Evolutionary conservation across 2,888 invertebrate genomes (phyloP).

Genomic region (Xestoiulus laeticollis): DNA sequence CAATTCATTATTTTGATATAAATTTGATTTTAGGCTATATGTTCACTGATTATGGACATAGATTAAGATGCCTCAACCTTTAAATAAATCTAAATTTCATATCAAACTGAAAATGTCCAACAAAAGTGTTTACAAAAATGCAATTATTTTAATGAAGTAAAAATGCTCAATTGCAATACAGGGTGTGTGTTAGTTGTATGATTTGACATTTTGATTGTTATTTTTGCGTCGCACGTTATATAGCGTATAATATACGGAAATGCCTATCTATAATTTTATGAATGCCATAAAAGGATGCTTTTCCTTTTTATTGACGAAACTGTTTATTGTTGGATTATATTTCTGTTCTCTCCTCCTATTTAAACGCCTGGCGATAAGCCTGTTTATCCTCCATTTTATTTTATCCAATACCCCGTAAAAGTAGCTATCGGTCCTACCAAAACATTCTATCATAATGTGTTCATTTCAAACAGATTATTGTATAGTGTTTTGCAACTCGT

Average conservation of each 20-base stretch:
- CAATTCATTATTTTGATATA: too few species aligned
- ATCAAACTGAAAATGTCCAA: too few species aligned
- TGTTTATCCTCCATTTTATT: not conserved
- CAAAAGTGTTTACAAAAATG: too few species aligned
- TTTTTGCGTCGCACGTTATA: not conserved
- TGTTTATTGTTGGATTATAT: constrained; percentile 29
- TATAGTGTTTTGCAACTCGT: constrained; percentile 33
- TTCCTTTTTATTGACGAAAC: constrained; percentile 34
- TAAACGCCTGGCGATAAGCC: not conserved
- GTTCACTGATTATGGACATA: too few species aligned
- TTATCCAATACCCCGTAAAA: not conserved
- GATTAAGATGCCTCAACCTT: too few species aligned
- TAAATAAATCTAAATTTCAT: too few species aligned
- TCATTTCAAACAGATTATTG: not conserved
- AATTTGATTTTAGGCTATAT: too few species aligned
- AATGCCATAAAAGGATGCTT: constrained; percentile 22
- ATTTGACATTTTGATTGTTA: not conserved
- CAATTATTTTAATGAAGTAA: too few species aligned
- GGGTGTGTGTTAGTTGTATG: not conserved
- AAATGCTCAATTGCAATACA: too few species aligned
- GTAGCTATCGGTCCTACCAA: not conserved
- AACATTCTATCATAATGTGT: not conserved
- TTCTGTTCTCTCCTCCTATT: not conserved
- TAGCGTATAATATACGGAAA: not conserved
- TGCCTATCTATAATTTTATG: constrained; percentile 13